Evolutionary conservation across 2,113 vertebrate genomes (phyloP).

Genomic region (Neomonachus schauinslandi): DNA sequence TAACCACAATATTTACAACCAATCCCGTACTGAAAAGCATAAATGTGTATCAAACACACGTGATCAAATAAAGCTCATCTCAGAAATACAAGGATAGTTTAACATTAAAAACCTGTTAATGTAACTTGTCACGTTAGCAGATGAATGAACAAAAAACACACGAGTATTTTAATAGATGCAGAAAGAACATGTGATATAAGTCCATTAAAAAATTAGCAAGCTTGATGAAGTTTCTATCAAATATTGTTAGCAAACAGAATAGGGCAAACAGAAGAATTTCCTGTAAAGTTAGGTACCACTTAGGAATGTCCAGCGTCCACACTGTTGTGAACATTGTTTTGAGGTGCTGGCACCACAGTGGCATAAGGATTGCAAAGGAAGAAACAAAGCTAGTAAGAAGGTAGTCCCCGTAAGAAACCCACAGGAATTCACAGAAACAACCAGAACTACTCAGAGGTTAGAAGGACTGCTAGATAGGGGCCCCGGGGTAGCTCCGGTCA

Average conservation of each 20-base stretch:
- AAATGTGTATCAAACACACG: background rate
- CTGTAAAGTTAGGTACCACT: background rate
- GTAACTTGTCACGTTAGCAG: background rate
- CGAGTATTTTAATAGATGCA: background rate
- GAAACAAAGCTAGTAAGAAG: conserved; percentile 12
- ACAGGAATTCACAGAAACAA: background rate
- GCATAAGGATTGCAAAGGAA: background rate
- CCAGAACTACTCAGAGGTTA: background rate
- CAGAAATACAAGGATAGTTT: background rate
- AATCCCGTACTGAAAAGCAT: background rate
- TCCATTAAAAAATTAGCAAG: background rate
- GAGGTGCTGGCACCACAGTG: background rate
- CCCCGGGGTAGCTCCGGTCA: background rate
- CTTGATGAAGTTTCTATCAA: background rate
- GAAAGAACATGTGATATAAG: conserved; percentile 29
- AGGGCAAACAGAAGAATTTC: background rate
- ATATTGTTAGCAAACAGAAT: background rate
- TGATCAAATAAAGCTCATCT: background rate
- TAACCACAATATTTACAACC: background rate
- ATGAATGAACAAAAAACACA: conserved; percentile 5
- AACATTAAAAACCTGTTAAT: conserved; percentile 2
- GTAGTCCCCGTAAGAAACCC: background rate
- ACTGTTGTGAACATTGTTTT: background rate
- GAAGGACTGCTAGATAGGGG: background rate
- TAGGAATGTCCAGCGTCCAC: background rate